These are phyloP conservation scores for Argya squamiceps DNA, from an alignment of 2,797 vertebrate genomes.

Conservation along the genomic window DNA sequence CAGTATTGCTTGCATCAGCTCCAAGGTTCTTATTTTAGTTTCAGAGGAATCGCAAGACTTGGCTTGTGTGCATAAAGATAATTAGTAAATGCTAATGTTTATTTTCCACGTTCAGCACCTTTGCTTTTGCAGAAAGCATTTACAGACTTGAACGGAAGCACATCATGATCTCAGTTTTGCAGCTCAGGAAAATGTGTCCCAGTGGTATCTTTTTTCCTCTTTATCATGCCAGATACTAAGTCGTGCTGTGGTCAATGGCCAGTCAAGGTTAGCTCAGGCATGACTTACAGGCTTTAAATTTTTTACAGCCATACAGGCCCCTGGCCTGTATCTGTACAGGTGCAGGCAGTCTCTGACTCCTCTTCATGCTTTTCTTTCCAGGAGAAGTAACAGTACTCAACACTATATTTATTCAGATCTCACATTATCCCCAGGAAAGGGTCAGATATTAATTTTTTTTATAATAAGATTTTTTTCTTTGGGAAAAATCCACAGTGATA, in stretches of 20 bases:
- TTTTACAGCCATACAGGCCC: not conserved
- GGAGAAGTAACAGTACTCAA: not conserved
- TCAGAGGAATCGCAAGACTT: not conserved
- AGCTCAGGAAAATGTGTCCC: not conserved
- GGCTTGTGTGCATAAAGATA: not conserved
- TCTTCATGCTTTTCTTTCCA: not conserved
- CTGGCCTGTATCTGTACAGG: not conserved
- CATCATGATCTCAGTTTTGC: not conserved
- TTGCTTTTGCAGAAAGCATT: not conserved
- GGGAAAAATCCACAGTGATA: not conserved
- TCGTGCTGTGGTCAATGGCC: not conserved
- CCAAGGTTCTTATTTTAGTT: slow-evolving; percentile 23
- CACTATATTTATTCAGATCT: not conserved
- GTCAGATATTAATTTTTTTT: not conserved
- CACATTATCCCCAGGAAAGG: not conserved
- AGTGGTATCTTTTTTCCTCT: not conserved
- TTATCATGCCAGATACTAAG: fast-evolving
- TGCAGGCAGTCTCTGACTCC: not conserved
- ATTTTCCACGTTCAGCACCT: not conserved
- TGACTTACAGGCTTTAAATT: not conserved
- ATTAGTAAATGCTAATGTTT: slow-evolving; percentile 23
- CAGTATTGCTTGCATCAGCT: slow-evolving; percentile 36
- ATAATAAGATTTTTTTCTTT: not conserved
- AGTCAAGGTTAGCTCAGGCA: not conserved
- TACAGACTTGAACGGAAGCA: not conserved